Base-by-base conservation (phyloP, 1,140 invertebrate genomes). In the Pinna nobilis region DNA sequence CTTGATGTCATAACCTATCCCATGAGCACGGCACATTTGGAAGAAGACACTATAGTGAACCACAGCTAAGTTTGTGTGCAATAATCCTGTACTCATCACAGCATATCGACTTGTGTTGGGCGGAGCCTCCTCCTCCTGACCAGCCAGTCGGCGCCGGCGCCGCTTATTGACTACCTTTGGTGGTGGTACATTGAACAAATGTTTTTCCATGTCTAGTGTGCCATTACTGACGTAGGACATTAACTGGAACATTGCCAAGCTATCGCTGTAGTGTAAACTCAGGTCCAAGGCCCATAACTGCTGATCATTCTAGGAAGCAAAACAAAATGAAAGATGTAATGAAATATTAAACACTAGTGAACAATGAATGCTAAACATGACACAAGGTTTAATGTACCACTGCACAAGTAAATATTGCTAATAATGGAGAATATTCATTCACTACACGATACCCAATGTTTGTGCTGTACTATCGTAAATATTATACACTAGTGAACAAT, bases 11-110 rank as follows among this genome's bases (percentile, higher is more conserved):
- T 86, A 90, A 1, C 89, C 89, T 63, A 90, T 89, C 32, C 87
- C 87, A 72, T 89, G 86, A 28, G 89, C 89, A 47, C 89, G 76
- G 70, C 89, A 90, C 87, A 89, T 88, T 74, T 90, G 88, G 81
- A 90, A 90, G 79, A 89, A 90, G 15, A 89, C 88, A 70, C 88
- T 88, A 72, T 89, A 90, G 60, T 89, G 88, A 32, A 90, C 85
- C 3, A 89, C 84, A 11, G 88, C 85, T 51, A 90, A 78, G 75
- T 89, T 89, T 33, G 88, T 84, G 69, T 90, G 89, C 20, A 84
- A 70, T 11, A 90, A 71, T 11, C 83, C 74, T 20, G 86, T 87
- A 72, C 87, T 89, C 84, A 88, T 83, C 15, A 88, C 86, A 35
- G 81, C 87, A 77, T 79, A 90, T 20, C 88, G 79, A 44, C 76